Base-by-base conservation (phyloP, 2,888 invertebrate genomes). In the Hoplodrina blanda region DNA sequence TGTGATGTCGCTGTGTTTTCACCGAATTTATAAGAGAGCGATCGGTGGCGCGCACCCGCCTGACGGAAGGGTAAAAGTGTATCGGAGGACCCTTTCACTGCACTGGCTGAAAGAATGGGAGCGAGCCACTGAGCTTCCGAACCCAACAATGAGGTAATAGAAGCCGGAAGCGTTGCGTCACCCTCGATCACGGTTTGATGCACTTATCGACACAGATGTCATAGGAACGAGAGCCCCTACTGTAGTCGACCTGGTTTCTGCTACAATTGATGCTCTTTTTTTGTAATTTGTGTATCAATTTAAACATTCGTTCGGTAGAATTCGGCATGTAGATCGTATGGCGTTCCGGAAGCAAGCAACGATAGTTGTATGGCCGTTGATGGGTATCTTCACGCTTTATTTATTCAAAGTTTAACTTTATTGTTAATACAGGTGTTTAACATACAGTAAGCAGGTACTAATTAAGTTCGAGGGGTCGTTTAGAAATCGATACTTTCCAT, bases 11-110 rank as follows among this genome's bases (percentile, higher is more conserved):
- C 89, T 84, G 91, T 87, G 90, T 93, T 93, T 94, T 93, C 96
- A 93, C 94, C 93, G 93, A 96, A 96, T 96, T 95, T 96, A 96
- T 96, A 96, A 95, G 94, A 91, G 90, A 91, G 91, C 88, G 92
- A 88, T 79, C 85, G 86, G 88, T 88, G 85, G 89, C 88, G 89
- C 87, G 88, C 91, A 91, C 92, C 92, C 91, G 93, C 83, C 84
- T 81, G 85, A 87, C 91, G 92, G 92, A 92, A 94, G 95, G 95
- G 95, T 94, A 95, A 94, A 93, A 94, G 94, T 94, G 88, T 92
- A 92, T 91, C 91, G 86, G 91, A 93, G 94, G 90, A 95, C 95
- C 95, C 95, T 96, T 96, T 96, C 95, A 96, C 95, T 95, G 91
- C 85, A 88, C 84, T 80, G 88, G 86, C 95, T 94, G 93, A 95